phyloP scores from a whole-genome alignment of 2,797 vertebrate species.

The Gorsachius magnificus region DNA sequence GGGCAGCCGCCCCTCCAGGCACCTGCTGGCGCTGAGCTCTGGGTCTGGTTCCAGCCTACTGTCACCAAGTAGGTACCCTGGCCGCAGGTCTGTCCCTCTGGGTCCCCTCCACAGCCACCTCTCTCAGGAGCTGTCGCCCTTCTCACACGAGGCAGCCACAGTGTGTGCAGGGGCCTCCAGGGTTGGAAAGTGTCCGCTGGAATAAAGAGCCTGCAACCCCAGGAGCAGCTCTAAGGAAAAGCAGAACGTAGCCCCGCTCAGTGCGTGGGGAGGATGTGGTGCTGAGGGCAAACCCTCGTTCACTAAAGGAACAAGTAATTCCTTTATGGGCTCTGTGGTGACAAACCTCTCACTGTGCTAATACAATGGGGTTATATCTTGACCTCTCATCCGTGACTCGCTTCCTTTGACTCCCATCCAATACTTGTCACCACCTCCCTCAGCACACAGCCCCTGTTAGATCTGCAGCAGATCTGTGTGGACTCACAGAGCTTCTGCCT shows the following conservation, averaged over 20 bases:
- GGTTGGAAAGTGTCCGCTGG: neutral
- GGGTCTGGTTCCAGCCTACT: constrained; percentile 96
- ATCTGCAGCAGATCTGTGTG: neutral
- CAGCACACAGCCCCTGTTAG: too few relatives aligned
- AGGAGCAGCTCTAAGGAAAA: neutral
- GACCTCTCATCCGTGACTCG: neutral
- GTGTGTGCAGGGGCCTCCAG: rapidly evolving
- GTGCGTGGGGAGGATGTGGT: neutral
- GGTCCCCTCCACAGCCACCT: rapidly evolving
- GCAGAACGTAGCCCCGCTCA: neutral
- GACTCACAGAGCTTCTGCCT: neutral
- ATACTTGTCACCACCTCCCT: neutral
- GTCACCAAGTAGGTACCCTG: constrained; percentile 86
- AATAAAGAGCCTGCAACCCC: neutral
- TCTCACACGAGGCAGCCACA: rapidly evolving
- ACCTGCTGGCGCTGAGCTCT: constrained; percentile 86
- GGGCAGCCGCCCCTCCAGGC: constrained; percentile 90
- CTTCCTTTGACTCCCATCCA: neutral
- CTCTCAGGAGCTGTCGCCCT: rapidly evolving
- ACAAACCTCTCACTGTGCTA: neutral
- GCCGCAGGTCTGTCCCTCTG: rapidly evolving
- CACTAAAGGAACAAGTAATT: neutral
- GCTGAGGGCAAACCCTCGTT: neutral
- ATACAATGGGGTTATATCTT: neutral
- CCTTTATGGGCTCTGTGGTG: neutral